A percentile compares a stretch with the other conserved stretches of the same genome.
Conservation (phyloP, 2,797 vertebrate genomes). For the Cetoscarus ocellatus region DNA sequence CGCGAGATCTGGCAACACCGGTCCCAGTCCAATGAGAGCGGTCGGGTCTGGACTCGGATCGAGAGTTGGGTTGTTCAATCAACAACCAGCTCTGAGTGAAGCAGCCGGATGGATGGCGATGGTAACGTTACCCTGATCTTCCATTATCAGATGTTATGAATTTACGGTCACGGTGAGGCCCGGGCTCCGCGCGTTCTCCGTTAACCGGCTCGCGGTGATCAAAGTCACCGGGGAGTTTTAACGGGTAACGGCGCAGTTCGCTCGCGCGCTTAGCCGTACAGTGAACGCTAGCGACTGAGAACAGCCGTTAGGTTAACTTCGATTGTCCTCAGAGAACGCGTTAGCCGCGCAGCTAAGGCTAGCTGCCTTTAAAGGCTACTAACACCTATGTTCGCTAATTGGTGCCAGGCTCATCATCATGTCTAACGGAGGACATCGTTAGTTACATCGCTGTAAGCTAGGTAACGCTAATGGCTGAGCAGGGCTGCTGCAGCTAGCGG, state of each 20-base stretch:
- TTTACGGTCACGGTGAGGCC: slow-evolving; percentile 10
- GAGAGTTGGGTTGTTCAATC: slow-evolving; percentile 82
- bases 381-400: slow-evolving; percentile 19
- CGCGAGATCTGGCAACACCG: too few relatives aligned
- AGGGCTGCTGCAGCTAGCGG: slow-evolving; percentile 54
- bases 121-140: slow-evolving; percentile 67
- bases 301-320: slow-evolving; percentile 72
- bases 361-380: slow-evolving; percentile 33
- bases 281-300: slow-evolving; percentile 63
- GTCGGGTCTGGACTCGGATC: slow-evolving; percentile 61
- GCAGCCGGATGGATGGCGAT: slow-evolving; percentile 70
- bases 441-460: background rate
- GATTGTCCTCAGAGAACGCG: slow-evolving; percentile 65
- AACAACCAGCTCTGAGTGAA: slow-evolving; percentile 71
- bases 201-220: slow-evolving; percentile 33
- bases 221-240: slow-evolving; percentile 68
- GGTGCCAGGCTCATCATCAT: background rate
- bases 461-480: slow-evolving; percentile 22
- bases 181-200: background rate
- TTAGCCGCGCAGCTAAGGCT: slow-evolving; percentile 56
- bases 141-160: slow-evolving; percentile 27
- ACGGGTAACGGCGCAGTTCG: slow-evolving; percentile 53
- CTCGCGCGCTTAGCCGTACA: slow-evolving; percentile 61
- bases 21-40: slow-evolving; percentile 78
- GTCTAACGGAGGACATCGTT: slow-evolving; percentile 28